Evolutionary conservation across 2,797 vertebrate species (phyloP).

Genomic region (Octomys mimax): DNA sequence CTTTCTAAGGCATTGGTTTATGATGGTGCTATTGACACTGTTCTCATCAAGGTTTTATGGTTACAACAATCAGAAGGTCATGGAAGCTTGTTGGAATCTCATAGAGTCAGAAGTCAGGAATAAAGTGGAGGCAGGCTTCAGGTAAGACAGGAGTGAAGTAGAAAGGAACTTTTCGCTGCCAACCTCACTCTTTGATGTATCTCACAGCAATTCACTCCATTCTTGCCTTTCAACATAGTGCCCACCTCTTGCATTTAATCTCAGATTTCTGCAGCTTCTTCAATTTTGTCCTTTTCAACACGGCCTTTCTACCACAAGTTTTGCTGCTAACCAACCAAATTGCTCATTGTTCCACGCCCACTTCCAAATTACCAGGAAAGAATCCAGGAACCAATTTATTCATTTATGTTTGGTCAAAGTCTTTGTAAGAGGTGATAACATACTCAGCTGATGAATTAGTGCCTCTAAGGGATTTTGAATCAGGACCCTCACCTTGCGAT

Average conservation of each 20-base stretch:
- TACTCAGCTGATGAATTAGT: neutral
- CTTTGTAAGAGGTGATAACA: neutral
- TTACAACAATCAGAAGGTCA: neutral
- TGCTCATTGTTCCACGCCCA: neutral
- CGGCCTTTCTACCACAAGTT: neutral
- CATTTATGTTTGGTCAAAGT: neutral
- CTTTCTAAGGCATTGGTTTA: constrained; percentile 60
- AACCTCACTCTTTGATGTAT: rapidly evolving
- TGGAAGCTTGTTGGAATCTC: constrained; percentile 5
- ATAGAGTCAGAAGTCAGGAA: neutral
- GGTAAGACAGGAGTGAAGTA: neutral
- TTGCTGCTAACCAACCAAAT: neutral
- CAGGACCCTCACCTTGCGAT: neutral
- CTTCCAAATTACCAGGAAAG: neutral
- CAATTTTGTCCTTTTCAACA: neutral
- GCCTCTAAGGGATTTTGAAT: neutral
- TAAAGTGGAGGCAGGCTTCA: neutral
- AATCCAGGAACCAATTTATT: neutral
- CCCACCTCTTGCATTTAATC: neutral
- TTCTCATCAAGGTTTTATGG: constrained; percentile 57
- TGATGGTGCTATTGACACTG: constrained; percentile 21
- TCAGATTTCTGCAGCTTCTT: too few relatives aligned
- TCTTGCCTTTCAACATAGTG: neutral
- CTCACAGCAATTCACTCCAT: neutral
- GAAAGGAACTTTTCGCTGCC: neutral